Conservation (phyloP, 1,140 invertebrate genomes). For the Rhizoglyphus robini region DNA sequence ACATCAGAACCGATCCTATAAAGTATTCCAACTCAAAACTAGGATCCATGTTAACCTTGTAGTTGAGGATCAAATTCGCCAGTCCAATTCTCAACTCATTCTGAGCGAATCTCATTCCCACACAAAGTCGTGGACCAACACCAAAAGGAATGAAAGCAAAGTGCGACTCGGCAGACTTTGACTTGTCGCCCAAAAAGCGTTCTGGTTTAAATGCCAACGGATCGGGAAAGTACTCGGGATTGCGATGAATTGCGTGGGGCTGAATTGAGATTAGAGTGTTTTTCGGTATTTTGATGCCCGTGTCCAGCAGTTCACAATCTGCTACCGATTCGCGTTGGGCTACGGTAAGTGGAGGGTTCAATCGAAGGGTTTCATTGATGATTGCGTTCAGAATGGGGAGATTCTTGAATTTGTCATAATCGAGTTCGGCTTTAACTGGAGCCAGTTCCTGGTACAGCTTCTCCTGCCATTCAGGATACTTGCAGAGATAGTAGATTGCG, state of each 20-base stretch:
- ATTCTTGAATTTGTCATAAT: slow-evolving; percentile 30
- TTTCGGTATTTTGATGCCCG: slow-evolving; percentile 21
- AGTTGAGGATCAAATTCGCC: slow-evolving; percentile 13
- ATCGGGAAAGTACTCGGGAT: slow-evolving; percentile 25
- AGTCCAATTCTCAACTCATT: slow-evolving; percentile 31
- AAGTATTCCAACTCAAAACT: not conserved
- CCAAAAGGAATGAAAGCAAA: slow-evolving; percentile 45
- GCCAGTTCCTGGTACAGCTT: slow-evolving; percentile 43
- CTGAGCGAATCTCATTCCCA: slow-evolving; percentile 43
- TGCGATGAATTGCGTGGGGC: slow-evolving; percentile 26
- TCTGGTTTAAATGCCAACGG: slow-evolving; percentile 27
- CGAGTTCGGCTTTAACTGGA: slow-evolving; percentile 37
- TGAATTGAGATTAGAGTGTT: slow-evolving; percentile 24
- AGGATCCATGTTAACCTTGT: not conserved
- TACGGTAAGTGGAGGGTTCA: slow-evolving; percentile 29
- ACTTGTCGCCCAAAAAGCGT: not conserved
- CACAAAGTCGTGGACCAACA: slow-evolving; percentile 44
- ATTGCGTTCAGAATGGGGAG: slow-evolving; percentile 33
- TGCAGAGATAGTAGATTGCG: slow-evolving; percentile 41
- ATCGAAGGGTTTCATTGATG: slow-evolving; percentile 32
- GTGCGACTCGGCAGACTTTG: slow-evolving; percentile 25
- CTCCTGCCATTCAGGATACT: slow-evolving; percentile 43
- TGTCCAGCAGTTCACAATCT: not conserved
- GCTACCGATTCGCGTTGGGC: not conserved
- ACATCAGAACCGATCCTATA: not conserved